Conservation (phyloP, 1,140 invertebrate genomes). For the Eueides isabella region DNA sequence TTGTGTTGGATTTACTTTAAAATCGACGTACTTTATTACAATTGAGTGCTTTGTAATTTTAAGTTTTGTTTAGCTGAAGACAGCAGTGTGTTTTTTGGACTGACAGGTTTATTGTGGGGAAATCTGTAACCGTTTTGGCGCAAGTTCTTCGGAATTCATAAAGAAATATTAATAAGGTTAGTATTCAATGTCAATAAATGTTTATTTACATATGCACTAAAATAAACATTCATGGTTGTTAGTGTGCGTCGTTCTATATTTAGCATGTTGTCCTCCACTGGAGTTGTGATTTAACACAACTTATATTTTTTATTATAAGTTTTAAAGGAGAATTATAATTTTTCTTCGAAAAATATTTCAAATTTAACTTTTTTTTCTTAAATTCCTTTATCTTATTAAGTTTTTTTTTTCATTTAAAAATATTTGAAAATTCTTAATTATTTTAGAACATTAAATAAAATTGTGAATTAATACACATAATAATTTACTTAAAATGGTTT, state of each 20-base stretch:
- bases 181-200: constrained; percentile 18
- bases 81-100: constrained; percentile 55
- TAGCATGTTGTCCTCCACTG: constrained; percentile 31
- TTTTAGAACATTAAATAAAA: too few species aligned
- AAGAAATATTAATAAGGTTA: constrained; percentile 54
- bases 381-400: too few species aligned
- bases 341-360: too few species aligned
- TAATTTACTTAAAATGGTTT: too few species aligned
- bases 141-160: constrained; percentile 46
- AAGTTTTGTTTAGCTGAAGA: constrained; percentile 29
- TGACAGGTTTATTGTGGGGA: constrained; percentile 61
- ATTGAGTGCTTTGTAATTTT: constrained; percentile 1
- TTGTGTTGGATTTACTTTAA: neutral
- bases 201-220: constrained; percentile 33
- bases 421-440: too few species aligned
- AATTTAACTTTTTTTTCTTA: too few species aligned
- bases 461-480: too few species aligned
- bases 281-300: constrained; percentile 2
- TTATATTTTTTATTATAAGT: neutral
- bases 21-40: neutral
- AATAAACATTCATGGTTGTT: constrained; percentile 36
- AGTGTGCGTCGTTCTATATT: constrained; percentile 32
- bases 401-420: too few species aligned
- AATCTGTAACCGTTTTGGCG: constrained; percentile 57
- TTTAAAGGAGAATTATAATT: too few species aligned